Percentiles rank a stretch among this genome's conserved stretches.
Conservation (phyloP, 2,888 invertebrate genomes). For the Itoplectis maculator region DNA sequence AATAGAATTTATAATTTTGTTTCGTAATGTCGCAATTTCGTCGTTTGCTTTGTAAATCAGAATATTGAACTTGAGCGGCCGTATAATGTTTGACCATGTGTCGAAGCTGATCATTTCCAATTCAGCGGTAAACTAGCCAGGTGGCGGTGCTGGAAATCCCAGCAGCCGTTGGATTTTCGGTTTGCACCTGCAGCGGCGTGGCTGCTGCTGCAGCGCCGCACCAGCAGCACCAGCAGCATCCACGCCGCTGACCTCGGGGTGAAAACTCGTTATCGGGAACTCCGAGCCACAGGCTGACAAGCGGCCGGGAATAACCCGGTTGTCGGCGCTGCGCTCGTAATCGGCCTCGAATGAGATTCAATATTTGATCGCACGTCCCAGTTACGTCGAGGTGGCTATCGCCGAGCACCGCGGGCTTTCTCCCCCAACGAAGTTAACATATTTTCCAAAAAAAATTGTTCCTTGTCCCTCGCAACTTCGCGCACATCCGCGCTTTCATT, state of each 20-base stretch:
- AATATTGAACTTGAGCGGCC: conserved; percentile 7
- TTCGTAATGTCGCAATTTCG: not conserved
- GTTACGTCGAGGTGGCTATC: conserved; percentile 34
- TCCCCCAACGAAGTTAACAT: not conserved
- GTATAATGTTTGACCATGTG: conserved; percentile 20
- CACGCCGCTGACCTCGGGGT: conserved; percentile 38
- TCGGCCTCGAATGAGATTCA: conserved; percentile 72
- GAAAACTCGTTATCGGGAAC: conserved; percentile 61
- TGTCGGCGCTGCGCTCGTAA: conserved; percentile 61
- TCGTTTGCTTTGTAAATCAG: not conserved
- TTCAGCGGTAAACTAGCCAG: conserved; percentile 20
- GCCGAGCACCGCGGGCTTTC: not conserved
- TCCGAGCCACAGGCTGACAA: conserved; percentile 27
- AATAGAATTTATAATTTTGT: not conserved
- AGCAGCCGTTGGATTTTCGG: conserved; percentile 34
- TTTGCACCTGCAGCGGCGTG: conserved; percentile 27
- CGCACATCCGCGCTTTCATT: conserved; percentile 4
- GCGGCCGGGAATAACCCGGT: conserved; percentile 54
- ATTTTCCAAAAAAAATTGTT: conserved; percentile 14
- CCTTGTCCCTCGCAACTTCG: not conserved
- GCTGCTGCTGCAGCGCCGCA: too few relatives aligned
- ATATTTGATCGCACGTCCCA: conserved; percentile 74
- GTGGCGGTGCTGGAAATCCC: conserved; percentile 13
- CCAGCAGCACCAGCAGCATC: conserved; percentile 47
- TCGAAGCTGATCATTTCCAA: conserved; percentile 20